A percentile compares a stretch with the other conserved stretches of the same genome.
These are phyloP conservation scores for Panulirus ornatus DNA, from an alignment of 1,140 invertebrate genomes.

Conservation along the genomic window DNA sequence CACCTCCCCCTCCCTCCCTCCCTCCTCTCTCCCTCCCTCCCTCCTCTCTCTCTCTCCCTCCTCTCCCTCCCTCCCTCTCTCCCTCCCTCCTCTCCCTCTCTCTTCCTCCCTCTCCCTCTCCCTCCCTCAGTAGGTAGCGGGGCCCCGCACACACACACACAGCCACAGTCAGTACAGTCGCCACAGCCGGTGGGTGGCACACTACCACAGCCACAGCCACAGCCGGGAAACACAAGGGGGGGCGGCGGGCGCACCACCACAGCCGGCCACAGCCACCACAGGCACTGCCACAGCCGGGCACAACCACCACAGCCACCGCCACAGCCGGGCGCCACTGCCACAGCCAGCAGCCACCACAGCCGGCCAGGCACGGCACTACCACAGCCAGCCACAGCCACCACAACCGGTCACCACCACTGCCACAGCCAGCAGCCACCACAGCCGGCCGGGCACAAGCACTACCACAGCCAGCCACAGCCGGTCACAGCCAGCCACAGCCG, in stretches of 20 bases:
- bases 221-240: background rate
- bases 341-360: background rate
- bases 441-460: too few relatives aligned
- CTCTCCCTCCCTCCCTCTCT: background rate
- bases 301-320: slow-evolving; percentile 4
- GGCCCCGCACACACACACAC: slow-evolving; percentile 21
- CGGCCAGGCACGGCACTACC: background rate
- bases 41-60: background rate
- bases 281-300: background rate
- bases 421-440: background rate
- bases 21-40: background rate
- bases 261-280: background rate
- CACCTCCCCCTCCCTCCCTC: background rate
- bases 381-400: background rate
- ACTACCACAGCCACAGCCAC: background rate
- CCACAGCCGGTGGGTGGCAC: slow-evolving; percentile 16
- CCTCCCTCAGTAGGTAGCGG: background rate
- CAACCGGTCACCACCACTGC: too few relatives aligned
- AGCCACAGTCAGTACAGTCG: slow-evolving; percentile 16
- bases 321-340: background rate
- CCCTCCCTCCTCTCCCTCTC: background rate
- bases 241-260: background rate
- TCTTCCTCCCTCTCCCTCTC: background rate
- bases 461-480: slow-evolving; percentile 7
- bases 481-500: background rate